Conservation (phyloP, 2,888 invertebrate genomes). For the Eupithecia subumbrata region DNA sequence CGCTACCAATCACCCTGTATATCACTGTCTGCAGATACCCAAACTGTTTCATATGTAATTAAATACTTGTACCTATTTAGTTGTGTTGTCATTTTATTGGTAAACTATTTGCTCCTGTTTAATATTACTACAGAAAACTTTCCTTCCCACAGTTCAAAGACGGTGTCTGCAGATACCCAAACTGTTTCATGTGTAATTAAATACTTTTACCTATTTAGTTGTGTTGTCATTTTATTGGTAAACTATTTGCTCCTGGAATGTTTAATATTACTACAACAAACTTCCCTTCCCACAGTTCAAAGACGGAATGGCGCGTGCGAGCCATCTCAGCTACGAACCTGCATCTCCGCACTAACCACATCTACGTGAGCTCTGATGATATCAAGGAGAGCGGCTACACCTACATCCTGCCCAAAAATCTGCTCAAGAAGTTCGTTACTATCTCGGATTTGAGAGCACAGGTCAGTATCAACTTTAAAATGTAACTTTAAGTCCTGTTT, state of each 20-base stretch:
- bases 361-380: constrained; percentile 99
- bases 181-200: too few relatives aligned
- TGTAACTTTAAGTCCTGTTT: too few relatives aligned
- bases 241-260: too few relatives aligned
- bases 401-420: constrained; percentile 96
- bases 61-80: too few relatives aligned
- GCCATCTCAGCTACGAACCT: constrained; percentile 99
- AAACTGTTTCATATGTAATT: too few relatives aligned
- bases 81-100: too few relatives aligned
- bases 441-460: constrained; percentile 99
- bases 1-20: too few relatives aligned
- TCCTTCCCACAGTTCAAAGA: constrained; percentile 92
- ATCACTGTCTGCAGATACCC: too few relatives aligned
- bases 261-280: not conserved
- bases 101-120: too few relatives aligned
- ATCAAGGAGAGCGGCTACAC: constrained; percentile 99
- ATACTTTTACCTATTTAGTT: too few relatives aligned
- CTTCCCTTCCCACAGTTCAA: constrained; percentile 87
- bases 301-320: constrained; percentile 99
- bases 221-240: too few relatives aligned
- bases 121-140: not conserved
- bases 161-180: constrained; percentile 73
- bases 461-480: constrained; percentile 72
- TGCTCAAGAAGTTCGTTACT: constrained; percentile 99
- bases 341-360: constrained; percentile 98